These are phyloP conservation scores for Hemitrygon akajei DNA, from an alignment of 2,797 vertebrate species.

Conservation along the genomic window DNA sequence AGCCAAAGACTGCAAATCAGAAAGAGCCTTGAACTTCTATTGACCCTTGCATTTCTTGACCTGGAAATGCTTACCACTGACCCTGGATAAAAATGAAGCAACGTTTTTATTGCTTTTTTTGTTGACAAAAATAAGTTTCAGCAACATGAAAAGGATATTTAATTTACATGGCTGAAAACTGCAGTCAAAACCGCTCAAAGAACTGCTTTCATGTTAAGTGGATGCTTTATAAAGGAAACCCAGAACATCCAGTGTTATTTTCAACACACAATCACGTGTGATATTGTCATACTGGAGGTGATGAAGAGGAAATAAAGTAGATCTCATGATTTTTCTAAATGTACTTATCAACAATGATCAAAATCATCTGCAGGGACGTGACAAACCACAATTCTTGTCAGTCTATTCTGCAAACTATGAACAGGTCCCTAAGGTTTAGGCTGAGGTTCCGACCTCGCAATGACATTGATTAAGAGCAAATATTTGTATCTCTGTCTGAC, in stretches of 20 bases:
- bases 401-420: background rate
- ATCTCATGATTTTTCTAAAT: background rate
- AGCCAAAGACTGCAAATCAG: background rate
- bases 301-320: background rate
- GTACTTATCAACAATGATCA: background rate
- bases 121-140: no score
- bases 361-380: no score
- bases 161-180: background rate
- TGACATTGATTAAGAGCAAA: background rate
- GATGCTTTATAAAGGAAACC: background rate
- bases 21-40: background rate
- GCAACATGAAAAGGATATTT: background rate
- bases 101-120: background rate
- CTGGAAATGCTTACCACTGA: constrained; percentile 17
- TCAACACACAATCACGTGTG: background rate
- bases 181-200: no score
- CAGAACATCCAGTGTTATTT: background rate
- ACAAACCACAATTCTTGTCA: background rate
- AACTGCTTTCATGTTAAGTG: background rate
- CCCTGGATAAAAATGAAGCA: background rate
- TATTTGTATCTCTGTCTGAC: constrained; percentile 51
- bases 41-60: background rate
- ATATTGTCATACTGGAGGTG: background rate
- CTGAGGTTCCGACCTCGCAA: background rate
- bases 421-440: background rate